A percentile compares a stretch with the other conserved stretches of the same genome.
phyloP scores from a whole-genome alignment of 1,140 invertebrate genomes.

The Zaprionus capensis region DNA sequence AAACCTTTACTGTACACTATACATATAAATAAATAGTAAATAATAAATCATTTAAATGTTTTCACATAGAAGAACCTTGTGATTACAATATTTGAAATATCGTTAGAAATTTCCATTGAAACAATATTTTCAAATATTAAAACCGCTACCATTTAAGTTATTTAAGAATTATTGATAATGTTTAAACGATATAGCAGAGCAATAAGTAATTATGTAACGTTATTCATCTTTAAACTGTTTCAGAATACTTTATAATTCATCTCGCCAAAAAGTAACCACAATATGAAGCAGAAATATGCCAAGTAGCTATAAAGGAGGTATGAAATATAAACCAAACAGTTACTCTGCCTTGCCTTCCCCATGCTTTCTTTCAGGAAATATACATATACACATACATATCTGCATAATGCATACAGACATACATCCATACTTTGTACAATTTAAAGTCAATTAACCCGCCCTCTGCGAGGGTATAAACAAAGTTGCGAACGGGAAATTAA shows the following conservation, averaged over 20 bases:
- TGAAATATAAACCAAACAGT: not conserved
- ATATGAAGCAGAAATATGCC: not conserved
- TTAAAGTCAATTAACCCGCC: not conserved
- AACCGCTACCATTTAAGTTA: too few species aligned
- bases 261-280: not conserved
- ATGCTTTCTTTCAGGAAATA: not conserved
- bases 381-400: not conserved
- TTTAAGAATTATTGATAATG: too few species aligned
- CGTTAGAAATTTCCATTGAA: too few species aligned
- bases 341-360: not conserved
- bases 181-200: too few species aligned
- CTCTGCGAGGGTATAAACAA: constrained; percentile 19
- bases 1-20: too few species aligned
- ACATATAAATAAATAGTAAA: too few species aligned
- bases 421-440: not conserved
- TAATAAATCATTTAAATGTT: too few species aligned
- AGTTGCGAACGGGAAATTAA: constrained; percentile 76
- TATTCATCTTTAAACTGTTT: not conserved
- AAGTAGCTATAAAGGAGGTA: not conserved
- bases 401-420: not conserved
- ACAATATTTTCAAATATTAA: too few species aligned
- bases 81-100: too few species aligned
- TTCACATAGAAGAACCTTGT: too few species aligned
- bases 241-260: not conserved
- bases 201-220: too few species aligned